Evolutionary conservation across 2,888 invertebrate species (phyloP), one percentile per base, ranked within the genome.

Genomic region (Callyntrura guangdongensis): DNA sequence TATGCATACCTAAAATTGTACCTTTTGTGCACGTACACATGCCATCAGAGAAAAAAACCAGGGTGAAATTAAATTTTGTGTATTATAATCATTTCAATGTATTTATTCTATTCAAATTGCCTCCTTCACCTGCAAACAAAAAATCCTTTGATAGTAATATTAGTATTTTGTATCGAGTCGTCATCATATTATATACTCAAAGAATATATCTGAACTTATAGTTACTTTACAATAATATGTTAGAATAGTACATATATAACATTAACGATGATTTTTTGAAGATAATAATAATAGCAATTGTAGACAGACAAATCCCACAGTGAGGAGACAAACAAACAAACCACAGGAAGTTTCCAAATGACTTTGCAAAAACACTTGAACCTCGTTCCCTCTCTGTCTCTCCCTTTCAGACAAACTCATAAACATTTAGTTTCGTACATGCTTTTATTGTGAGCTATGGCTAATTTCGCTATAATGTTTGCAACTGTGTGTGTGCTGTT

Each of bases 301-400:
- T 72, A 72, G 47, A 72, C 47, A 74, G 45, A 64, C 79, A 67
- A 77, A 64, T 49, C 79, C 27, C 79, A 86, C 79, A 79, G 72
- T 45, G 77, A 72, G 49, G 72, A 74, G 85, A 64, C 74, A 79
- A 85, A 79, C 69, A 89, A 90, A 86, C 90, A 90, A 90, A 90
- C 90, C 90, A 90, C 86, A 90, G 90, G 90, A 90, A 90, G 86
- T 85, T 86, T 81, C 81, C 81, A 86, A 86, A 90, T 90, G 90
- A 90, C 90, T 90, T 86, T 90, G 90, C 90, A 90, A 82, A 90
- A 86, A 86, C 61, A 84, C 27, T 47, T 45, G 45, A 86, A 17
- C 36, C 74, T 53, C 59, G 14, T 5, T 47, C 47, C 4, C n/a
- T 12, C 27, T 74, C 74, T 45, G 17, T 47, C 45, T 83, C 49